phyloP scores from a whole-genome alignment of 2,113 vertebrate genomes.

The Varanus salvator region DNA sequence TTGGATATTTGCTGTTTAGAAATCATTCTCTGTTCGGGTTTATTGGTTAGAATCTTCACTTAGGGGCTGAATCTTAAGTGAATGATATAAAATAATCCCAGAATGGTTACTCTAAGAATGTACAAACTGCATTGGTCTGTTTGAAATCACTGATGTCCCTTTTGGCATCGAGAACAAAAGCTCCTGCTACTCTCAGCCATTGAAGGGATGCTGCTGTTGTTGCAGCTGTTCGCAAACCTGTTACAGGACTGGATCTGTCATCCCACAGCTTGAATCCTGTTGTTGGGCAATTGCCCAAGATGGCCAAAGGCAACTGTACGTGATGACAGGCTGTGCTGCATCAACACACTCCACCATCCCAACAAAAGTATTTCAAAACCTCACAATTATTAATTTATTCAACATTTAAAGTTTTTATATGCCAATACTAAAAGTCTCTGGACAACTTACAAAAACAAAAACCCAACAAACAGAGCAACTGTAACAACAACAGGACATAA shows the following conservation, averaged over 20 bases:
- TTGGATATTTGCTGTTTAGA: not conserved
- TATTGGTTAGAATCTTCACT: not conserved
- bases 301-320: not conserved
- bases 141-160: not conserved
- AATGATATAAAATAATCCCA: not conserved
- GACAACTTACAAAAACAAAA: not conserved
- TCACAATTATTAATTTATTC: too few species aligned
- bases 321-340: not conserved
- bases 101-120: not conserved
- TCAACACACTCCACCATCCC: not conserved
- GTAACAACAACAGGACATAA: not conserved
- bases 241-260: not conserved
- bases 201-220: not conserved
- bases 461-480: too few species aligned
- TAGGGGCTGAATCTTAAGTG: not conserved
- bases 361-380: not conserved
- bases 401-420: too few species aligned
- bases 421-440: too few species aligned
- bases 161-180: rapidly evolving
- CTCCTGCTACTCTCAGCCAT: not conserved
- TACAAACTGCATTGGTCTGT: not conserved
- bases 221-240: not conserved
- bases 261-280: not conserved
- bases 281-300: not conserved
- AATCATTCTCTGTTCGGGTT: not conserved